A percentile compares a stretch with the other conserved stretches of the same genome.
These are phyloP conservation scores for Pygmarrhopalites habei DNA, from an alignment of 1,140 invertebrate species.

Conservation along the genomic window DNA sequence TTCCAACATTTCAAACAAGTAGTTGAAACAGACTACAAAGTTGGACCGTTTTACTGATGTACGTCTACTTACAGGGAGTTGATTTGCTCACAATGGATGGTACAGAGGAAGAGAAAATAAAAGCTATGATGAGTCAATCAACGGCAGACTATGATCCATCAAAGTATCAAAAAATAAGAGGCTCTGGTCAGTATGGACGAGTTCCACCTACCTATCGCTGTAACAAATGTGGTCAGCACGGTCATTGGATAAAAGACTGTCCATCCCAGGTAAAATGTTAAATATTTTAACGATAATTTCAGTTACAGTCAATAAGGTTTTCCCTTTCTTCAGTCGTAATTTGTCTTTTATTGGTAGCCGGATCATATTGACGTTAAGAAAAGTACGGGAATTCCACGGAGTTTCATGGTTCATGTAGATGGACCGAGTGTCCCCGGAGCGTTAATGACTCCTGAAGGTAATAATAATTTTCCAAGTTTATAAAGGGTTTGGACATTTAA, in stretches of 20 bases:
- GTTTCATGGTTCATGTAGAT: conserved; percentile 90
- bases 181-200: conserved; percentile 74
- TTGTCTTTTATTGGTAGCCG: conserved; percentile 32
- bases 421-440: conserved; percentile 82
- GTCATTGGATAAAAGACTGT: conserved; percentile 95
- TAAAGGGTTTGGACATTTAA: too few relatives aligned
- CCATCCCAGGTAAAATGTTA: conserved; percentile 55
- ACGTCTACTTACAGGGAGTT: conserved; percentile 50
- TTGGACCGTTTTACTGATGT: too few relatives aligned
- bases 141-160: conserved; percentile 93
- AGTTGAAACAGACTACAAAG: too few relatives aligned
- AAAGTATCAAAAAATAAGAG: conserved; percentile 84
- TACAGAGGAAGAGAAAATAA: conserved; percentile 93
- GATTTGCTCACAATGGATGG: conserved; percentile 84
- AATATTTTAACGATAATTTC: too few relatives aligned
- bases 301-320: too few relatives aligned
- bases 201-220: conserved; percentile 85
- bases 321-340: too few relatives aligned
- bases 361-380: conserved; percentile 67
- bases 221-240: conserved; percentile 82
- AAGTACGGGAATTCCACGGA: conserved; percentile 93
- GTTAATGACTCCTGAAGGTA: conserved; percentile 85
- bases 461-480: too few relatives aligned
- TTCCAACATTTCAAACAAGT: too few relatives aligned
- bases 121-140: conserved; percentile 92